These are phyloP conservation scores for Neofelis nebulosa DNA, from an alignment of 2,113 vertebrate genomes.

Conservation along the genomic window DNA sequence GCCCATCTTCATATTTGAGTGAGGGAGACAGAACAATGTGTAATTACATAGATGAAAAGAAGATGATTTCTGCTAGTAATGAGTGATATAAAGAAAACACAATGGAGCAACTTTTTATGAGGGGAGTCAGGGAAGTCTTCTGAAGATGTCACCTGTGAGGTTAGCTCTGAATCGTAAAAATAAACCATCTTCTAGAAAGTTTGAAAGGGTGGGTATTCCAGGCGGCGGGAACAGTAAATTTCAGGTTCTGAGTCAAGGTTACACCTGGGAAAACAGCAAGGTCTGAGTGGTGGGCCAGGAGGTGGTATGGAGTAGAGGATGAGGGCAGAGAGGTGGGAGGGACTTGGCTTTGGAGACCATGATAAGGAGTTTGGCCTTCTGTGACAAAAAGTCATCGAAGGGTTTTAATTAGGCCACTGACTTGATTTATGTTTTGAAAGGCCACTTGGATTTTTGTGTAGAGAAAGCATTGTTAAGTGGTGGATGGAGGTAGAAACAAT, in stretches of 20 bases:
- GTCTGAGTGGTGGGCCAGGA: not conserved
- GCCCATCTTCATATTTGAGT: not conserved
- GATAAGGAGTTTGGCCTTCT: not conserved
- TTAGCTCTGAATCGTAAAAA: not conserved
- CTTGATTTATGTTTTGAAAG: not conserved
- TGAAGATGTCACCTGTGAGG: not conserved
- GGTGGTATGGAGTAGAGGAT: no score
- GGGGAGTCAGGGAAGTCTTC: not conserved
- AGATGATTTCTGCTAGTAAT: not conserved
- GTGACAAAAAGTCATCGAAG: not conserved
- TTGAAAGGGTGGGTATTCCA: not conserved
- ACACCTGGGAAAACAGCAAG: not conserved
- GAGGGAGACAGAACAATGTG: conserved; percentile 3
- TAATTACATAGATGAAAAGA: not conserved
- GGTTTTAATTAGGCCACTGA: not conserved
- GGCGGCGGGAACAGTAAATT: not conserved
- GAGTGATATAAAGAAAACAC: not conserved
- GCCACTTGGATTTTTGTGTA: not conserved
- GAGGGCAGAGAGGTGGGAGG: not conserved
- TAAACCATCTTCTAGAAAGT: not conserved
- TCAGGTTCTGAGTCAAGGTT: not conserved
- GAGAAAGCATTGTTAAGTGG: not conserved
- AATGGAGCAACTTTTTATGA: not conserved
- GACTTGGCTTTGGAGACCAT: not conserved
- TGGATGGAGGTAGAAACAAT: not conserved